phyloP scores from a whole-genome alignment of 2,797 vertebrate genomes.

The Chiloscyllium punctatum region DNA sequence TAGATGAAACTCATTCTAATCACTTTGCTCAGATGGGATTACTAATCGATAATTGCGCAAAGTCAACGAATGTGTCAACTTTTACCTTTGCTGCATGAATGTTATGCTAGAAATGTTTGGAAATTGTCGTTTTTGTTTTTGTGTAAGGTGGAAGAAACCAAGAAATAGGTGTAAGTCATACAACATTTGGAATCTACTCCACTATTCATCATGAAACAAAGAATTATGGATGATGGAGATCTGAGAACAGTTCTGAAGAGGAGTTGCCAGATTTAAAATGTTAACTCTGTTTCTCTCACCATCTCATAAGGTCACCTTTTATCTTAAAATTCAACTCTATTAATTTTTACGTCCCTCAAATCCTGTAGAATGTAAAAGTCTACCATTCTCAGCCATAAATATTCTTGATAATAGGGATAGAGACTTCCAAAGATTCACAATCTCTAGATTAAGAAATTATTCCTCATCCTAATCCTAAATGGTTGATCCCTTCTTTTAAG shows the following conservation, averaged over 20 bases:
- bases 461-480: background rate
- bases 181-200: background rate
- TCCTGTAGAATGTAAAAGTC: background rate
- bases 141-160: background rate
- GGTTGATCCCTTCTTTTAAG: background rate
- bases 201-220: background rate
- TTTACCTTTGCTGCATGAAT: background rate
- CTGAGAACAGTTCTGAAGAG: too few relatives aligned
- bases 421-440: background rate
- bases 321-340: background rate
- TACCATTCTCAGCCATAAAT: background rate
- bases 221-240: too few relatives aligned
- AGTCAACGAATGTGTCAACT: background rate
- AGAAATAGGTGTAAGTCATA: background rate
- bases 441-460: background rate
- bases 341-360: background rate
- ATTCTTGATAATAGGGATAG: background rate
- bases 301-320: background rate
- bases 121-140: background rate
- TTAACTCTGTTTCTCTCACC: too few relatives aligned
- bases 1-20: background rate
- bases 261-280: too few relatives aligned
- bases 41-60: background rate
- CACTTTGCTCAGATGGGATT: background rate
- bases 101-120: background rate